Percentiles rank a stretch among this genome's conserved stretches.
These are phyloP conservation scores for Forbesichthys papilliferus DNA, from an alignment of 2,113 vertebrate genomes.

Conservation along the genomic window DNA sequence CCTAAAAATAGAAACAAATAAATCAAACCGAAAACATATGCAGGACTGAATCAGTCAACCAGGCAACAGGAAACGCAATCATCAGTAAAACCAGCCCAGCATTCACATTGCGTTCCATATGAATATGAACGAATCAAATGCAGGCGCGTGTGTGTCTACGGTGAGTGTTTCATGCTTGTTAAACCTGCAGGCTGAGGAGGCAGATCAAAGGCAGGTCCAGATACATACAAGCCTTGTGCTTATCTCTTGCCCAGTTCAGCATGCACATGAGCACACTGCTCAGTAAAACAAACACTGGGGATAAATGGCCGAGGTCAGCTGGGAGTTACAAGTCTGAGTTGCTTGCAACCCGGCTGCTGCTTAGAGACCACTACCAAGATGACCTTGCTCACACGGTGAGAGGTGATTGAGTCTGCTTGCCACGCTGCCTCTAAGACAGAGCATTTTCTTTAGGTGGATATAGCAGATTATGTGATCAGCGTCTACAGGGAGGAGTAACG, in stretches of 20 bases:
- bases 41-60: slow-evolving; percentile 44
- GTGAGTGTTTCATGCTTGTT: slow-evolving; percentile 39
- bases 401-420: too few relatives aligned
- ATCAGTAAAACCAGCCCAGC: slow-evolving; percentile 54
- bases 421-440: too few relatives aligned
- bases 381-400: too few relatives aligned
- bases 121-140: slow-evolving; percentile 49
- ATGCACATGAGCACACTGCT: slow-evolving; percentile 42
- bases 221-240: slow-evolving; percentile 21
- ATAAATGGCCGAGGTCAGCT: slow-evolving; percentile 52
- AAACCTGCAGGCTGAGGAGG: not conserved
- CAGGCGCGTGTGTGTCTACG: slow-evolving; percentile 44
- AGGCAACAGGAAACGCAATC: slow-evolving; percentile 38
- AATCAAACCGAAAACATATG: slow-evolving; percentile 44
- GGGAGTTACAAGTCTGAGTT: slow-evolving; percentile 18
- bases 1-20: slow-evolving; percentile 1
- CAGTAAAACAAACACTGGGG: slow-evolving; percentile 50
- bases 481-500: too few relatives aligned
- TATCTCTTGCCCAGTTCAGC: slow-evolving; percentile 26
- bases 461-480: too few relatives aligned
- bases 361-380: slow-evolving; percentile 18
- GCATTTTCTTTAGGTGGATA: too few relatives aligned
- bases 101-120: slow-evolving; percentile 60
- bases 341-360: slow-evolving; percentile 18
- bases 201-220: slow-evolving; percentile 11